phyloP scores from a whole-genome alignment of 2,888 invertebrate species.

The Sarcophaga rosellei region DNA sequence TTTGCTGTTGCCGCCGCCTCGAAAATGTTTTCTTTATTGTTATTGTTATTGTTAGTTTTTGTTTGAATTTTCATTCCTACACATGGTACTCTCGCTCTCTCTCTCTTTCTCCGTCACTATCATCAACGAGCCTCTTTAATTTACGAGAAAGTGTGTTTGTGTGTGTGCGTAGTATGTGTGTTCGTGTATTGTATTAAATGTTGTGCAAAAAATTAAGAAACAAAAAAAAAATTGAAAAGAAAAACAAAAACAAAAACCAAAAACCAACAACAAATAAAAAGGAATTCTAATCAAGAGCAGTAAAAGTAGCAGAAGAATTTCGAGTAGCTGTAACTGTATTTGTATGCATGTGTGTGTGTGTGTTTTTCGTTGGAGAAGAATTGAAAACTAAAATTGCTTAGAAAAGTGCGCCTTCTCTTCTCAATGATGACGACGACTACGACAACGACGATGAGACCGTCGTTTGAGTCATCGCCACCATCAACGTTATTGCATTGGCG shows the following conservation, averaged over 20 bases:
- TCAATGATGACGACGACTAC: slow-evolving; percentile 36
- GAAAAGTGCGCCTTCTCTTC: slow-evolving; percentile 64
- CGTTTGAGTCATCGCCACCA: slow-evolving; percentile 70
- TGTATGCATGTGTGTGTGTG: neutral
- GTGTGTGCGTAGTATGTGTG: neutral
- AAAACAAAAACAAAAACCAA: neutral
- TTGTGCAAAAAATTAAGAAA: slow-evolving; percentile 44
- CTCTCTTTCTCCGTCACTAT: neutral
- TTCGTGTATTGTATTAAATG: neutral
- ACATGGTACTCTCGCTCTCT: slow-evolving; percentile 1
- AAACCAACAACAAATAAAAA: neutral
- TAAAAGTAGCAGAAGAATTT: slow-evolving; percentile 62
- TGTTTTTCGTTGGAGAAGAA: slow-evolving; percentile 9
- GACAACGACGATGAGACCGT: slow-evolving; percentile 52
- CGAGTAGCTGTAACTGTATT: slow-evolving; percentile 14
- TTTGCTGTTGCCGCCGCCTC: slow-evolving; percentile 53
- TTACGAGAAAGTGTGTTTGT: no score
- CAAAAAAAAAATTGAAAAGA: slow-evolving; percentile 4
- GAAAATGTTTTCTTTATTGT: slow-evolving; percentile 20
- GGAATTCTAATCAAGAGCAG: slow-evolving; percentile 49
- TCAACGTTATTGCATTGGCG: slow-evolving; percentile 28
- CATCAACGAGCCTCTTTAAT: no score
- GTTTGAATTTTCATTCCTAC: slow-evolving; percentile 39
- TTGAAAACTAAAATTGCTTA: slow-evolving; percentile 62
- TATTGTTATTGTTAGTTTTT: slow-evolving; percentile 27